Evolutionary conservation across 2,113 vertebrate genomes (phyloP).

Genomic region (Epinephelus fuscoguttatus): DNA sequence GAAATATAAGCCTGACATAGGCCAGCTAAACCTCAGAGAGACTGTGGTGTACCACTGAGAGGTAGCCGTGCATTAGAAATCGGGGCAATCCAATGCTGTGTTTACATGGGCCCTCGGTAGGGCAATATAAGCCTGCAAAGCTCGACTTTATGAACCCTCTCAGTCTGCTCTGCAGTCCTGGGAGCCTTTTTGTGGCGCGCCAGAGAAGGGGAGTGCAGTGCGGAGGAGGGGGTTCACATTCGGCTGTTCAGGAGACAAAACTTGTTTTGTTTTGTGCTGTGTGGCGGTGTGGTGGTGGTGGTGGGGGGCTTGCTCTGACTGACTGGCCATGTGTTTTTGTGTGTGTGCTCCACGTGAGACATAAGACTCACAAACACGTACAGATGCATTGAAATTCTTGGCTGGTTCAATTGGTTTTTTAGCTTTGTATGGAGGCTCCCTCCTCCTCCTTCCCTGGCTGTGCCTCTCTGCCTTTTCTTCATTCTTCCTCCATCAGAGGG

Average conservation of each 20-base stretch:
- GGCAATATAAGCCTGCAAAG: constrained; percentile 57
- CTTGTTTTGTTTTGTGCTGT: constrained; percentile 80
- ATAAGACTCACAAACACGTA: constrained; percentile 29
- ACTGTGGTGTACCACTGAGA: constrained; percentile 41
- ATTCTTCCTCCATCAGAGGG: constrained; percentile 55
- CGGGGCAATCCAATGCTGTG: constrained; percentile 53
- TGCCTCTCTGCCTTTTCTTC: constrained; percentile 55
- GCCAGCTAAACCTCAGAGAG: constrained; percentile 50
- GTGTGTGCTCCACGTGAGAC: constrained; percentile 54
- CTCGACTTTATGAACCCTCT: constrained; percentile 59
- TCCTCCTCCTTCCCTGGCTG: constrained; percentile 7
- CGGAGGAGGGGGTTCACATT: constrained; percentile 77
- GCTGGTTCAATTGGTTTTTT: constrained; percentile 24
- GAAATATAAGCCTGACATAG: constrained; percentile 15
- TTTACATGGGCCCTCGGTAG: constrained; percentile 70
- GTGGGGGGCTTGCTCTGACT: constrained; percentile 46
- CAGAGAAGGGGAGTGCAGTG: constrained; percentile 17
- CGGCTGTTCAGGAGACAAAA: constrained; percentile 78
- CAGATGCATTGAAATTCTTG: constrained; percentile 37
- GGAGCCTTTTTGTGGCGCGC: constrained; percentile 59
- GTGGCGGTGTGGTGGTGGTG: constrained; percentile 32
- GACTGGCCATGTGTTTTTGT: constrained; percentile 60
- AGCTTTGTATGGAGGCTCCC: constrained; percentile 13
- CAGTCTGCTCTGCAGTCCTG: constrained; percentile 53
- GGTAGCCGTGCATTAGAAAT: constrained; percentile 56